phyloP scores from a whole-genome alignment of 2,888 invertebrate genomes.

The Diaprepes abbreviatus region DNA sequence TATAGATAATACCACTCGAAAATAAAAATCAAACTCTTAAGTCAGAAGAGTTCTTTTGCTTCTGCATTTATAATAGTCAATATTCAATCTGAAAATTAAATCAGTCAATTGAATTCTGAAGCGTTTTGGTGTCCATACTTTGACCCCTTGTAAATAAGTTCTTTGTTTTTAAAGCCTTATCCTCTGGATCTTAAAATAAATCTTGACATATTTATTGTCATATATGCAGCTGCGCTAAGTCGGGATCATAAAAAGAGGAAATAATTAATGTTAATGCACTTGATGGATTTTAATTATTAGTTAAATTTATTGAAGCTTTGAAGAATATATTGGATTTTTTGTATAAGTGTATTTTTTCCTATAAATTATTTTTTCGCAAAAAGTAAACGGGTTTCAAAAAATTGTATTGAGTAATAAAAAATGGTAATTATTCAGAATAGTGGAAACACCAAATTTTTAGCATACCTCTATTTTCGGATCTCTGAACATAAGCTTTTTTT shows the following conservation, averaged over 20 bases:
- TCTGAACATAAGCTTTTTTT: too few species aligned
- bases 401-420: too few species aligned
- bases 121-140: constrained; percentile 33
- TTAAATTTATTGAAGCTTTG: too few species aligned
- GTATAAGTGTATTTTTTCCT: too few species aligned
- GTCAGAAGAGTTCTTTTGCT: background rate
- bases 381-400: too few species aligned
- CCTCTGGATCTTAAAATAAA: constrained; percentile 50
- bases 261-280: background rate
- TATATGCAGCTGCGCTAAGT: constrained; percentile 52
- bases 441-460: too few species aligned
- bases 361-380: too few species aligned
- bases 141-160: constrained; percentile 48
- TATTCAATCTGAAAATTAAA: constrained; percentile 30
- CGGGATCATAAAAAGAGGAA: constrained; percentile 11
- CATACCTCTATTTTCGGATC: too few species aligned
- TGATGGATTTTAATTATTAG: too few species aligned
- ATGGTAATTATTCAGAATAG: too few species aligned
- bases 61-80: constrained; percentile 24
- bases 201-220: constrained; percentile 59
- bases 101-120: constrained; percentile 37
- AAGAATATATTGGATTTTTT: too few species aligned
- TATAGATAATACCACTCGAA: constrained; percentile 36
- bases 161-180: constrained; percentile 57
- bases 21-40: constrained; percentile 29